A percentile compares a stretch with the other conserved stretches of the same genome.
Conservation (phyloP, 2,113 vertebrate genomes). For the Perca fluviatilis region DNA sequence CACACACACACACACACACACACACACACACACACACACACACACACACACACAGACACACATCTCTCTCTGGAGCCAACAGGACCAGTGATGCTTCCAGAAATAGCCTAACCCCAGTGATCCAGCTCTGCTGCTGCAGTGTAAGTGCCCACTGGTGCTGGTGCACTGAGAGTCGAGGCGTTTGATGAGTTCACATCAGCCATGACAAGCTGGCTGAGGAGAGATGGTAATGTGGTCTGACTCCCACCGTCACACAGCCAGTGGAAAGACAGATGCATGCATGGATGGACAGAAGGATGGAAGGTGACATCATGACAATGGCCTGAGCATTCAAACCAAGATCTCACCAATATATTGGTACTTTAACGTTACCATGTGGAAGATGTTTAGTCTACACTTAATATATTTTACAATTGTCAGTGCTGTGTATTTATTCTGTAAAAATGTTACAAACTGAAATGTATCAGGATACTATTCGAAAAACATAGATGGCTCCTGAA, state of each 20-base stretch:
- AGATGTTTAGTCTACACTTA: neutral
- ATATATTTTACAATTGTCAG: neutral
- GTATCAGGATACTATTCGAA: neutral
- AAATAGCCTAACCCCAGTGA: constrained; percentile 74
- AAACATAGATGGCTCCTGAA: neutral
- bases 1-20: constrained; percentile 1
- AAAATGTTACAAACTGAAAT: neutral
- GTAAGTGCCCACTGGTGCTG: constrained; percentile 46
- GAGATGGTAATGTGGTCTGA: constrained; percentile 53
- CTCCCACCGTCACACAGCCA: constrained; percentile 43
- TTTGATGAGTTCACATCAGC: constrained; percentile 70
- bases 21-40: constrained; percentile 16
- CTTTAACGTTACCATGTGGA: neutral
- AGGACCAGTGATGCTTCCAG: constrained; percentile 62
- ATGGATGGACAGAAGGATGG: constrained; percentile 44
- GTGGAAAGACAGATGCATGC: constrained; percentile 36
- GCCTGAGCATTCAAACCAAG: neutral
- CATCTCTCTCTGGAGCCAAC: constrained; percentile 31
- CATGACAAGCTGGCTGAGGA: constrained; percentile 57
- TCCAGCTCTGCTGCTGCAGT: constrained; percentile 49
- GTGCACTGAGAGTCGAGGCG: constrained; percentile 41
- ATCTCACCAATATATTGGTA: neutral
- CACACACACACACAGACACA: constrained; percentile 14
- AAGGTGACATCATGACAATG: constrained; percentile 34
- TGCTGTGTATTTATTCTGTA: neutral